These are phyloP conservation scores for Anarrhichthys ocellatus DNA, from an alignment of 2,113 vertebrate genomes.

Conservation along the genomic window DNA sequence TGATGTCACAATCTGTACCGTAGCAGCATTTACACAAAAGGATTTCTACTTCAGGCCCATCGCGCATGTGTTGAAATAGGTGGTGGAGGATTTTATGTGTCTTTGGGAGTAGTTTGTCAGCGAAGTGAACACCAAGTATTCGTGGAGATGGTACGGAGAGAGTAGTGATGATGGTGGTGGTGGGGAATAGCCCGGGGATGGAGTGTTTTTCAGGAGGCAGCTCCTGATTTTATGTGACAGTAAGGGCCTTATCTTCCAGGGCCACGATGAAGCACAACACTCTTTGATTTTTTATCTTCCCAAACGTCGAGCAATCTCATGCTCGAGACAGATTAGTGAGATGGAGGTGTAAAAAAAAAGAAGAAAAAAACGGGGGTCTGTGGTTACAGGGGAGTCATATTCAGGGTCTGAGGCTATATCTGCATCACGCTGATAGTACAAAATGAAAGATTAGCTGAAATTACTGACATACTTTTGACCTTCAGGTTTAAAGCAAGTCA, in stretches of 20 bases:
- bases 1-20: background rate
- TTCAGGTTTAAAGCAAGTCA: slow-evolving; percentile 44
- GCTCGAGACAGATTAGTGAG: slow-evolving; percentile 70
- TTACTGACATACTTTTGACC: slow-evolving; percentile 54
- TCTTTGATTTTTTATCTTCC: slow-evolving; percentile 76
- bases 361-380: background rate
- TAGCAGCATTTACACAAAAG: background rate
- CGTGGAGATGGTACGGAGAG: slow-evolving; percentile 54
- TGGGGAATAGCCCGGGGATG: slow-evolving; percentile 63
- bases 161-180: slow-evolving; percentile 59
- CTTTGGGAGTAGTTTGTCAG: slow-evolving; percentile 52
- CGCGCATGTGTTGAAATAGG: slow-evolving; percentile 22
- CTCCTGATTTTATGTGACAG: slow-evolving; percentile 78
- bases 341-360: slow-evolving; percentile 68
- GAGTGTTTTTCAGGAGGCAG: slow-evolving; percentile 69
- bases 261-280: slow-evolving; percentile 73
- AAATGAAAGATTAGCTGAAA: slow-evolving; percentile 51
- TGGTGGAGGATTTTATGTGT: slow-evolving; percentile 36
- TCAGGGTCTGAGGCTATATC: slow-evolving; percentile 55
- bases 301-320: slow-evolving; percentile 67
- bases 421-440: slow-evolving; percentile 70
- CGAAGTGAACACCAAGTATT: slow-evolving; percentile 45
- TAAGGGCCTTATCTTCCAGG: slow-evolving; percentile 75
- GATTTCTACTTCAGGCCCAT: slow-evolving; percentile 1
- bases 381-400: slow-evolving; percentile 48